Evolutionary conservation across 2,113 vertebrate genomes (phyloP).

Genomic region (Hemiscyllium ocellatum): DNA sequence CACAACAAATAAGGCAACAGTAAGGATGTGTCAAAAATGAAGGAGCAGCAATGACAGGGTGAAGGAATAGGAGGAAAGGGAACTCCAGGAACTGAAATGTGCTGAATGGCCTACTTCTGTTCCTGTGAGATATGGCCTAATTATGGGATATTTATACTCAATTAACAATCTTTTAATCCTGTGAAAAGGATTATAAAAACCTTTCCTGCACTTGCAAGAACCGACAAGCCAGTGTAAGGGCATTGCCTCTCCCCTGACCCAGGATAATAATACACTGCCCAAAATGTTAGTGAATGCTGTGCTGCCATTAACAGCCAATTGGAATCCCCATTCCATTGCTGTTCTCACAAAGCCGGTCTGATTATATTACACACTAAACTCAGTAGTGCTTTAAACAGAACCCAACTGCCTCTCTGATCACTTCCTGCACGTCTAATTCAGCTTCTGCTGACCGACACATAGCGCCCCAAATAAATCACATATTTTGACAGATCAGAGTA

Average conservation of each 20-base stretch:
- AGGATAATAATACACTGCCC: not conserved
- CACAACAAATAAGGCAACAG: not conserved
- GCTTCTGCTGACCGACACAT: not conserved
- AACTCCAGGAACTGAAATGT: not conserved
- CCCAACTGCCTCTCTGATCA: not conserved
- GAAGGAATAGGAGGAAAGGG: slow-evolving; percentile 20
- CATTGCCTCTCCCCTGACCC: not conserved
- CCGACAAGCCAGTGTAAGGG: not conserved
- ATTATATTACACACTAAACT: not conserved
- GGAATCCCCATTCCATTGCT: not conserved
- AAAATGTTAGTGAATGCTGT: not conserved
- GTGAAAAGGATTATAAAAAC: slow-evolving; percentile 39
- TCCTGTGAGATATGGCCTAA: too few species aligned
- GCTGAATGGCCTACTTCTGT: too few species aligned
- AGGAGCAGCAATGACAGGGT: slow-evolving; percentile 16
- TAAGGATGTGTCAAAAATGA: slow-evolving; percentile 21
- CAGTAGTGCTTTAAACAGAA: not conserved
- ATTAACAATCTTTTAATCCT: slow-evolving; percentile 4
- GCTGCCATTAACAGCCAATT: not conserved
- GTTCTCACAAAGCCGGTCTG: not conserved
- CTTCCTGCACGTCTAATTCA: not conserved
- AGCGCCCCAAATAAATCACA: not conserved
- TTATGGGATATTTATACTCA: slow-evolving; percentile 16
- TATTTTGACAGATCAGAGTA: not conserved
- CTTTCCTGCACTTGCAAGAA: not conserved